These are phyloP conservation scores for Phaethornis superciliosus DNA, from an alignment of 2,113 vertebrate species.

Conservation along the genomic window DNA sequence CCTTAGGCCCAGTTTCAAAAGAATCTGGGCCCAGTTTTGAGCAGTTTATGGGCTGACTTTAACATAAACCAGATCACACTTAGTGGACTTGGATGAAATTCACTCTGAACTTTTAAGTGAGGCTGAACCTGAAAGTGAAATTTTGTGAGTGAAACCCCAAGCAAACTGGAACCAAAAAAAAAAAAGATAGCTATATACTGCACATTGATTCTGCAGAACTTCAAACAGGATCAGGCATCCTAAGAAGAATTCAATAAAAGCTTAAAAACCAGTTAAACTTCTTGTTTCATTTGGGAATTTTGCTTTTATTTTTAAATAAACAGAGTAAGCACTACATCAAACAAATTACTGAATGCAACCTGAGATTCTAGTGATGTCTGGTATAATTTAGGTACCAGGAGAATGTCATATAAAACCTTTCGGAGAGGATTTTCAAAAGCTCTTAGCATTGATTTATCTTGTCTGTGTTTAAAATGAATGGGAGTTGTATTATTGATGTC, in stretches of 20 bases:
- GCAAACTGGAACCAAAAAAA: constrained; percentile 1
- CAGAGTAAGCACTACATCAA: constrained; percentile 30
- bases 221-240: constrained; percentile 45
- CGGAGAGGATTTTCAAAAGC: constrained; percentile 44
- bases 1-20: constrained; percentile 54
- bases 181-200: not conserved
- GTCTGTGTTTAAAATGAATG: constrained; percentile 19
- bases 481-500: not conserved
- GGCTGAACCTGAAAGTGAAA: constrained; percentile 52
- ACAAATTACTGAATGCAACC: constrained; percentile 39
- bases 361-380: not conserved
- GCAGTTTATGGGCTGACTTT: constrained; percentile 54
- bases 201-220: constrained; percentile 2
- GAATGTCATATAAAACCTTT: not conserved
- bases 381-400: constrained; percentile 10
- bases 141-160: constrained; percentile 34
- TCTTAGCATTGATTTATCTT: constrained; percentile 34
- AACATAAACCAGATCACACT: constrained; percentile 57
- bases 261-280: constrained; percentile 30
- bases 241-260: constrained; percentile 50
- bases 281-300: constrained; percentile 45
- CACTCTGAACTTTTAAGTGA: constrained; percentile 41
- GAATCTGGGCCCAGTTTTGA: not conserved
- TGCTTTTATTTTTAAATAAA: constrained; percentile 54
- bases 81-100: constrained; percentile 54